These are phyloP conservation scores for Oreochromis aureus DNA, from an alignment of 2,113 vertebrate species.

Conservation along the genomic window DNA sequence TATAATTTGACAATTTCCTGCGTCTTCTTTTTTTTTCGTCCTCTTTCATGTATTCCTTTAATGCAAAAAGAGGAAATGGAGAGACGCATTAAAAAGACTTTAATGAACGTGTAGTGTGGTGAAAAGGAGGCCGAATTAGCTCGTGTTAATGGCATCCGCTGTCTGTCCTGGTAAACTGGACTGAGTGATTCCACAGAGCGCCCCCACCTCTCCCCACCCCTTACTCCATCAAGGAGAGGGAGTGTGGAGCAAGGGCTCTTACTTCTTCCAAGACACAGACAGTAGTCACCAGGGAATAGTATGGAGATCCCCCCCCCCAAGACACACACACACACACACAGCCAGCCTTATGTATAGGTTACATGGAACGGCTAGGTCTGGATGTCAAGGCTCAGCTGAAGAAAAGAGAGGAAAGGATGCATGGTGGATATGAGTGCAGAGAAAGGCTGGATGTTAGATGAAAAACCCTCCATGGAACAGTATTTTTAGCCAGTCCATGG, in stretches of 20 bases:
- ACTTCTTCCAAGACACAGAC: constrained; percentile 22
- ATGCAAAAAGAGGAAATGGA: constrained; percentile 46
- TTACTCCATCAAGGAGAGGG: not conserved
- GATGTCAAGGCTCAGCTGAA: constrained; percentile 36
- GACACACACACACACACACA: not conserved
- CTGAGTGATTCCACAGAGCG: constrained; percentile 1
- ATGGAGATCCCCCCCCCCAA: constrained; percentile 33
- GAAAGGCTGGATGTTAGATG: not conserved
- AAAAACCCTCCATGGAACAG: not conserved
- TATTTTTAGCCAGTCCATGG: constrained; percentile 15
- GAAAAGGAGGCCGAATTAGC: constrained; percentile 45
- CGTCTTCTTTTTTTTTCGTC: constrained; percentile 26
- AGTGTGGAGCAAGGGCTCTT: not conserved
- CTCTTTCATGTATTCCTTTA: constrained; percentile 63
- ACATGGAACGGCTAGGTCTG: constrained; percentile 14
- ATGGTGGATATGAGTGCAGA: not conserved
- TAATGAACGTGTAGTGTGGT: constrained; percentile 59
- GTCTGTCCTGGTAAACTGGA: constrained; percentile 43
- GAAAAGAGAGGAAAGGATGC: not conserved
- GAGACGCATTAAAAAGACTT: constrained; percentile 65
- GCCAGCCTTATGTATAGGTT: constrained; percentile 26
- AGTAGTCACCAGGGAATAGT: constrained; percentile 42
- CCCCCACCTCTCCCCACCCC: not conserved
- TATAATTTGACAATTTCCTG: constrained; percentile 73
- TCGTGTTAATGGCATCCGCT: constrained; percentile 45